These are phyloP conservation scores for Ophion costatus DNA, from an alignment of 2,888 invertebrate genomes.

Conservation along the genomic window DNA sequence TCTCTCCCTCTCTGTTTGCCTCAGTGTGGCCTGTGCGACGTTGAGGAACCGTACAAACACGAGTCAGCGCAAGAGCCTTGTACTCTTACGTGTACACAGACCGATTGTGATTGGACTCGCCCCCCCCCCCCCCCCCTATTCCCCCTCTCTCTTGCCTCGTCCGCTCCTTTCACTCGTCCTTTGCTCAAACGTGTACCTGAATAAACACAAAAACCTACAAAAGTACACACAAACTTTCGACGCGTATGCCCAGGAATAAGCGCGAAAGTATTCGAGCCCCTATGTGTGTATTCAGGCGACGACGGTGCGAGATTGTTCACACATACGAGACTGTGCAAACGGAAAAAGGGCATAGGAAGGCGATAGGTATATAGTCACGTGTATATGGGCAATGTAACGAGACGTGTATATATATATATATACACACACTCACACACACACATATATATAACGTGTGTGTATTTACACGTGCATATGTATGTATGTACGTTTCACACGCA, in stretches of 20 bases:
- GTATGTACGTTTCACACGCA: constrained; percentile 24
- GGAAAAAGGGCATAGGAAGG: constrained; percentile 28
- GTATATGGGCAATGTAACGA: background rate
- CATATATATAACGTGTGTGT: no score
- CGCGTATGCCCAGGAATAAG: constrained; percentile 32
- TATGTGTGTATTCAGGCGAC: constrained; percentile 30
- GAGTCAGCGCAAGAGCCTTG: constrained; percentile 35
- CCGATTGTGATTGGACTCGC: constrained; percentile 61
- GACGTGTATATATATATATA: background rate
- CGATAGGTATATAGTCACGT: constrained; percentile 6
- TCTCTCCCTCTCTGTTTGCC: background rate
- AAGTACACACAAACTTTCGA: constrained; percentile 45
- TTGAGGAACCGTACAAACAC: constrained; percentile 51
- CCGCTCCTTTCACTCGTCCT: background rate
- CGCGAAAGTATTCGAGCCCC: background rate
- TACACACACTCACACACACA: no score
- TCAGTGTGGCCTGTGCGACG: background rate
- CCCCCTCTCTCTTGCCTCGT: background rate
- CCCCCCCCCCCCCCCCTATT: constrained; percentile 15
- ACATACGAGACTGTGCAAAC: constrained; percentile 54
- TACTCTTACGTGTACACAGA: constrained; percentile 50
- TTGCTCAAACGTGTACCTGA: constrained; percentile 31
- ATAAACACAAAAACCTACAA: constrained; percentile 54
- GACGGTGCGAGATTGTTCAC: constrained; percentile 42
- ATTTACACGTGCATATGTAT: background rate